Base-by-base conservation (phyloP, 2,113 vertebrate genomes). In the Trogon surrucura region DNA sequence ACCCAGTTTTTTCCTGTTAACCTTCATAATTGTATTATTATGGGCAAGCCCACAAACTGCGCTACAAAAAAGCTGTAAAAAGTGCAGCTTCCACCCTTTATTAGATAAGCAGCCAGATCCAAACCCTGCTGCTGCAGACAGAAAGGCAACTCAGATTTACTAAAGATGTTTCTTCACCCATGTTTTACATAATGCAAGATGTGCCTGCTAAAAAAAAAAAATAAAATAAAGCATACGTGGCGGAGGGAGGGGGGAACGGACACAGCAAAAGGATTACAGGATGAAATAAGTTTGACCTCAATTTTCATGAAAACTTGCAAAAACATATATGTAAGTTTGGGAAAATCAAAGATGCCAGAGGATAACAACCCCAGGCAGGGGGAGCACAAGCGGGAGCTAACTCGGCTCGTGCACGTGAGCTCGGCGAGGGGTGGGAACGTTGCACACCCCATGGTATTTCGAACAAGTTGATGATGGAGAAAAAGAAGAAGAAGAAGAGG, bases 1-100 rank as follows among this genome's bases (percentile, higher is more conserved):
- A 98, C 98, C 98, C 98, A 85, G 96, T 98, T 98, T 98, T 98
- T 99, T 99, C 98, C 98, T 98, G 98, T 99, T 99, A 99, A 99
- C 99, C 98, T 99, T 98, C 98, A 98, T 98, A 98, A 99, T 96
- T 97, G 97, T 98, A 98, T 98, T 98, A 98, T 98, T 98, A 98
- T 91, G 93, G 97, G 98, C 98, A 97, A 97, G 97, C 96, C 97
- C 96, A 96, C 96, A 96, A 98, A 98, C 96, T 96, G 78, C 94
- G 94, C 97, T 97, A 97, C 98, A 97, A 95, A 97, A 41, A 97
- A 97, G 97, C 96, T 93, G 88, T 93, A 93, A 96, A 95, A 95
- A 96, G 97, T 88, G 85, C 89, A 75, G 95, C 94, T 91, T 96
- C 96, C 97, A 97, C 96, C 95, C 95, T 97, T 97, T 97, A 98